Evolutionary conservation across 2,888 invertebrate genomes (phyloP).

Genomic region (Lamellibrachia satsuma): DNA sequence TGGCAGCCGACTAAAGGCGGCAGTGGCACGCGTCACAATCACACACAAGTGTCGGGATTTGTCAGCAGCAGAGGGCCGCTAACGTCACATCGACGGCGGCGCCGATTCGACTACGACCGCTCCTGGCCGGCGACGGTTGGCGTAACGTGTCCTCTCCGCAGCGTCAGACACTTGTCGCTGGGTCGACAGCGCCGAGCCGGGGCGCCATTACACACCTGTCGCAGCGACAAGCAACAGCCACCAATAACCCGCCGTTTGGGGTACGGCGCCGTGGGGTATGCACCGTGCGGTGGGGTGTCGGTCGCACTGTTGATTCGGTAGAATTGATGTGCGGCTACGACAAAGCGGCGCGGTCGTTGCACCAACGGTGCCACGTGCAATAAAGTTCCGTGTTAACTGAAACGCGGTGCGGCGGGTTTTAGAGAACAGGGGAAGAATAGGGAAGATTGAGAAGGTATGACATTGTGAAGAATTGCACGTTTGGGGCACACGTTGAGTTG

Average conservation of each 20-base stretch:
- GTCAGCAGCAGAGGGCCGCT: constrained; percentile 7
- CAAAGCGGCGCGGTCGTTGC: not conserved
- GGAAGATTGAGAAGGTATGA: not conserved
- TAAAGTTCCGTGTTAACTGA: not conserved
- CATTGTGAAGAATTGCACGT: too few relatives aligned
- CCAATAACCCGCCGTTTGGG: not conserved
- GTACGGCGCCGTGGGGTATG: not conserved
- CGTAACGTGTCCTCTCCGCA: not conserved
- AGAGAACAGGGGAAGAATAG: not conserved
- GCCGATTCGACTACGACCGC: not conserved
- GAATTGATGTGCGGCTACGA: not conserved
- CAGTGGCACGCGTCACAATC: not conserved
- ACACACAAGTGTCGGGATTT: constrained; percentile 10
- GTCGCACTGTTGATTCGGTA: not conserved
- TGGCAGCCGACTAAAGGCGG: not conserved
- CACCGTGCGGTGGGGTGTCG: not conserved
- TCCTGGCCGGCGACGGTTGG: not conserved
- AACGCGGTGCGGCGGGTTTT: not conserved
- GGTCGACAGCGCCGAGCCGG: not conserved
- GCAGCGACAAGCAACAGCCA: not conserved
- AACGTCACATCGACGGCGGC: not conserved
- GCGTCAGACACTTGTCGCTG: not conserved
- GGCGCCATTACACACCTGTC: constrained; percentile 2
- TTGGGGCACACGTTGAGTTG: too few relatives aligned
- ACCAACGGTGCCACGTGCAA: not conserved